A percentile compares a stretch with the other conserved stretches of the same genome.
Conservation (phyloP, 2,888 invertebrate species). For the Hoplodrina ambigua region DNA sequence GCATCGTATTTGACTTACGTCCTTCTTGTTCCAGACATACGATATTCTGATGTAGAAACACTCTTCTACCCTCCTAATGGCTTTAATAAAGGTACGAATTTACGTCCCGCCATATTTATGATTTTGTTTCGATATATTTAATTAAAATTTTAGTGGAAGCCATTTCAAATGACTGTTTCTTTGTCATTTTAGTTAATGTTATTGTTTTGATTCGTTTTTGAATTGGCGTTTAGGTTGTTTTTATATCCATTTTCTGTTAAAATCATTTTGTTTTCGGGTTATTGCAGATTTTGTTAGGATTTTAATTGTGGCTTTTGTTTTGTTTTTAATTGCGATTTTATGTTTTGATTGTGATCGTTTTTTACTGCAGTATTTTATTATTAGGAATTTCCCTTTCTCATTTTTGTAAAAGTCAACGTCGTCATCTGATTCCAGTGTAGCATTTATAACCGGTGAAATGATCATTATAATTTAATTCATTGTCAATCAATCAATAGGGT, state of each 20-base stretch:
- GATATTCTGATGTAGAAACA: conserved; percentile 82
- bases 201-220: conserved; percentile 42
- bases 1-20: conserved; percentile 22
- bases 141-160: conserved; percentile 86
- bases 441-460: too few species aligned
- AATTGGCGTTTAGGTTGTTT: conserved; percentile 41
- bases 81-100: conserved; percentile 89
- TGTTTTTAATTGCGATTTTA: conserved; percentile 6
- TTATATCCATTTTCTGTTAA: conserved; percentile 26
- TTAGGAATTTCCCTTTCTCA: too few species aligned
- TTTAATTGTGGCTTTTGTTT: conserved; percentile 21
- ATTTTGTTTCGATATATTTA: conserved; percentile 89
- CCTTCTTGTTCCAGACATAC: conserved; percentile 53
- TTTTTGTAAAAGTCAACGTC: too few species aligned
- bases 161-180: conserved; percentile 53
- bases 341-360: background rate
- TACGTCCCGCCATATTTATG: conserved; percentile 86
- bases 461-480: too few species aligned
- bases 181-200: conserved; percentile 50
- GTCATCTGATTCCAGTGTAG: too few species aligned
- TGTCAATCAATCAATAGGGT: too few species aligned
- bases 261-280: conserved; percentile 11
- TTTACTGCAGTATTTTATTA: background rate
- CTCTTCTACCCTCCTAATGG: conserved; percentile 83
- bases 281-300: conserved; percentile 28